Percentiles rank a stretch among this genome's conserved stretches.
Conservation (phyloP, 2,888 invertebrate species). For the Pinctada fucata region DNA sequence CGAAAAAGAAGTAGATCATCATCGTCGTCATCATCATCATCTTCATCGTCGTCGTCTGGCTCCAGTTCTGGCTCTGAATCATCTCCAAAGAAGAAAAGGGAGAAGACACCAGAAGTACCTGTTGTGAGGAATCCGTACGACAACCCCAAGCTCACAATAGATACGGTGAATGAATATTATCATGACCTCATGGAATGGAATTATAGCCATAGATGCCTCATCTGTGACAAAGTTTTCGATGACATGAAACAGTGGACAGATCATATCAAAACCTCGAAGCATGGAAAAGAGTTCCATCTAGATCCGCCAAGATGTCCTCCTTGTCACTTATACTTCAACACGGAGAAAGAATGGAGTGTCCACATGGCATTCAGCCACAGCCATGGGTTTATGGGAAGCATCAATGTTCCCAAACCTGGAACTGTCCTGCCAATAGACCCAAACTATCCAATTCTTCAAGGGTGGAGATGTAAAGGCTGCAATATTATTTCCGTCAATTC, state of each 20-base stretch:
- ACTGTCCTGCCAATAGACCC: slow-evolving; percentile 16
- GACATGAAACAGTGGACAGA: slow-evolving; percentile 19
- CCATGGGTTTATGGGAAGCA: slow-evolving; percentile 29
- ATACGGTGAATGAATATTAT: slow-evolving; percentile 16
- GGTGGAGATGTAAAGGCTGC: slow-evolving; percentile 27
- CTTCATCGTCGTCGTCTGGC: background rate
- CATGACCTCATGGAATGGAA: slow-evolving; percentile 30
- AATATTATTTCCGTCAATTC: slow-evolving; percentile 12
- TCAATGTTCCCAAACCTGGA: slow-evolving; percentile 14
- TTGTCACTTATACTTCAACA: slow-evolving; percentile 14
- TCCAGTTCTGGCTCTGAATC: background rate
- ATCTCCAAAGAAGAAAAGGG: background rate
- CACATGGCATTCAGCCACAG: slow-evolving; percentile 13
- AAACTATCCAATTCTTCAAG: slow-evolving; percentile 13
- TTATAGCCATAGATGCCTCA: slow-evolving; percentile 26
- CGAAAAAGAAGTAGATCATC: background rate
- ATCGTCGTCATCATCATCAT: background rate
- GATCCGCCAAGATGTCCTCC: slow-evolving; percentile 23
- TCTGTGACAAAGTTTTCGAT: slow-evolving; percentile 22
- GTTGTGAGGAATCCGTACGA: slow-evolving; percentile 13
- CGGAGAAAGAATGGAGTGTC: slow-evolving; percentile 20
- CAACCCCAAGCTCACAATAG: slow-evolving; percentile 20
- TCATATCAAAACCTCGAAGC: slow-evolving; percentile 18
- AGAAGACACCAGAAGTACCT: background rate
- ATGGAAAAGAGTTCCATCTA: slow-evolving; percentile 24